Evolutionary conservation across 2,888 invertebrate species (phyloP), one percentile per base, ranked within the genome.

Genomic region (Urechis unicinctus): DNA sequence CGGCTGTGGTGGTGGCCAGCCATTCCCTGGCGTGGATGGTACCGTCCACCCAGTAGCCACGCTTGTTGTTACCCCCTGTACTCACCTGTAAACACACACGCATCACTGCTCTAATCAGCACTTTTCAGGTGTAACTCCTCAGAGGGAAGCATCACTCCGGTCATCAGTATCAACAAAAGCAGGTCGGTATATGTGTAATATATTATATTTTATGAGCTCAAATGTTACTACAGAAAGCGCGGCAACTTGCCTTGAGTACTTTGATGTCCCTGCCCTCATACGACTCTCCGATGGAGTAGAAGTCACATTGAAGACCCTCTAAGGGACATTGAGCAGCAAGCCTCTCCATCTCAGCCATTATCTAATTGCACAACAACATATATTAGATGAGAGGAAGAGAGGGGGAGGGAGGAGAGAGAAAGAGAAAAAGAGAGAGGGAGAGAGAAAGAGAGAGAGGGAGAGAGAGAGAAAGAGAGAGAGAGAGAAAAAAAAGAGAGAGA

Each of bases 1-100:
- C 43, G 17, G 52, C 36, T n/a, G 62, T 62, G 29, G 61, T 59
- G 9, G 53, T 31, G n/a, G 62, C 48, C 13, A 62, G 50, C 62
- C 62, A 62, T 47, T 62, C 62, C 5, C 62, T 46, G 41, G 62
- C 61, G 45, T 62, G 62, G 31, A 57, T 59, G n/a, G 53, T 43
- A 17, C 59, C 50, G 45, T 62, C 61, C 13, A 62, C 21, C 55
- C 56, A 62, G 46, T 52, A 46, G 13, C 55, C 55, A 25, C 29
- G 48, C n/a, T 54, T 50, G 6, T 46, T 45, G 2, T 49, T 21
- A 22, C 58, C 62, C 9, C 44, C 3, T 42, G 43, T 55, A 41
- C 48, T 52, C 6, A 59, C 42, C 61, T 60, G 44, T 22, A 48
- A 22, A 36, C 6, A 49, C 21, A n/a, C n/a, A n/a, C n/a, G n/a